phyloP scores from a whole-genome alignment of 2,888 invertebrate genomes.

The Sturmia bella region DNA sequence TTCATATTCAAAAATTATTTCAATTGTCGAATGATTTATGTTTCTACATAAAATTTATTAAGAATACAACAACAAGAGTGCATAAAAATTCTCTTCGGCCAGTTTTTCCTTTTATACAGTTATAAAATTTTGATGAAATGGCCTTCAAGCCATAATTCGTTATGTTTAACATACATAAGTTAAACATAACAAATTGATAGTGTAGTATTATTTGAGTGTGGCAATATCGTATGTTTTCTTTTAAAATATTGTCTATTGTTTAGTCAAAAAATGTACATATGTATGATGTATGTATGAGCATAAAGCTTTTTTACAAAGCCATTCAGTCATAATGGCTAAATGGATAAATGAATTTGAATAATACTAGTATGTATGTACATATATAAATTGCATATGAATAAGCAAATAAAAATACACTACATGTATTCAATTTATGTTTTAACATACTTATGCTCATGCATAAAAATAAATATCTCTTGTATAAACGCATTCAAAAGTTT shows the following conservation, averaged over 20 bases:
- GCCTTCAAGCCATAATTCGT: too few relatives aligned
- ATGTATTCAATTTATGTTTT: neutral
- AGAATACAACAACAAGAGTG: too few relatives aligned
- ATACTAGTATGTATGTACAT: neutral
- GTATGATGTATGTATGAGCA: neutral
- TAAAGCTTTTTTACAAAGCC: constrained; percentile 47
- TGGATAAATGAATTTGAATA: constrained; percentile 35
- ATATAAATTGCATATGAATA: constrained; percentile 11
- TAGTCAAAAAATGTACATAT: too few relatives aligned
- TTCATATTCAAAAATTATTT: too few relatives aligned
- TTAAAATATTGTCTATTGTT: neutral
- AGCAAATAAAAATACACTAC: constrained; percentile 19
- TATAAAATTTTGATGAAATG: too few relatives aligned
- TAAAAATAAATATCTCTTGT: constrained; percentile 8
- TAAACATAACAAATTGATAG: neutral
- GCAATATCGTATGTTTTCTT: constrained; percentile 12
- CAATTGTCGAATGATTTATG: too few relatives aligned
- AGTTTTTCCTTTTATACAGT: too few relatives aligned
- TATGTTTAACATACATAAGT: too few relatives aligned
- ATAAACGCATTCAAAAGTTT: constrained; percentile 27
- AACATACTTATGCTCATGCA: neutral
- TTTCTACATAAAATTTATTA: too few relatives aligned
- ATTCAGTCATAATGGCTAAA: constrained; percentile 59
- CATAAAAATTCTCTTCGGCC: too few relatives aligned
- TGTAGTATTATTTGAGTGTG: neutral